Evolutionary conservation across 2,113 vertebrate genomes (phyloP), one percentile per base, ranked within the genome.

Genomic region (Melospiza melodia): DNA sequence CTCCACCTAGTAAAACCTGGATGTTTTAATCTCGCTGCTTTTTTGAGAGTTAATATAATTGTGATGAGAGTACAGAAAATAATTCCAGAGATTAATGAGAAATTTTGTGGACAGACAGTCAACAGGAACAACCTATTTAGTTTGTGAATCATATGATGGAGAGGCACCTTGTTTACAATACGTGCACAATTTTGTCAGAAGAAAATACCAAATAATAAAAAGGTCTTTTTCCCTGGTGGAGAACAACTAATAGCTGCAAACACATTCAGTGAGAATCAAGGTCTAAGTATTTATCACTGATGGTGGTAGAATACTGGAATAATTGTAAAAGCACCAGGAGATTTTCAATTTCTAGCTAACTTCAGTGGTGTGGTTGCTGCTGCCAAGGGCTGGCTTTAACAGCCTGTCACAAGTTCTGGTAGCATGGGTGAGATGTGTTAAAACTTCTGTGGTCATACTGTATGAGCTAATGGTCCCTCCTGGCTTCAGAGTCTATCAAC

Each of bases 401-500:
- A 90, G 73, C 24, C 59, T 73, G 21, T 73, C 61, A 61, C 59
- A 75, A 72, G 35, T 81, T 72, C 83, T 87, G 35, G 73, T 78
- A 71, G 46, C 63, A 67, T 9, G 86, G 52, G 19, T 92, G 44
- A 69, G 85, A 89, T 61, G 39, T 74, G 35, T 90, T 95, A 90
- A 90, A 65, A 81, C 48, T 92, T 59, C 83, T 63, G 69, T 82
- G 84, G 87, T 79, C 87, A 82, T 84, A 95, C n/a, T 51, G 88
- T 51, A 82, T 68, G 66, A 94, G 52, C 77, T 92, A 97, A 94
- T 82, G 49, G 62, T 97, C 95, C 91, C 93, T 93, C 28, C 44
- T 31, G 91, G 84, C 69, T 92, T 82, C 66, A 95, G 73, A 96
- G 71, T 49, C 89, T 91, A 92, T 82, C 84, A 95, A 82, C 84